A percentile compares a stretch with the other conserved stretches of the same genome.
Conservation (phyloP, 2,797 vertebrate species). For the Semaprochilodus insignis region DNA sequence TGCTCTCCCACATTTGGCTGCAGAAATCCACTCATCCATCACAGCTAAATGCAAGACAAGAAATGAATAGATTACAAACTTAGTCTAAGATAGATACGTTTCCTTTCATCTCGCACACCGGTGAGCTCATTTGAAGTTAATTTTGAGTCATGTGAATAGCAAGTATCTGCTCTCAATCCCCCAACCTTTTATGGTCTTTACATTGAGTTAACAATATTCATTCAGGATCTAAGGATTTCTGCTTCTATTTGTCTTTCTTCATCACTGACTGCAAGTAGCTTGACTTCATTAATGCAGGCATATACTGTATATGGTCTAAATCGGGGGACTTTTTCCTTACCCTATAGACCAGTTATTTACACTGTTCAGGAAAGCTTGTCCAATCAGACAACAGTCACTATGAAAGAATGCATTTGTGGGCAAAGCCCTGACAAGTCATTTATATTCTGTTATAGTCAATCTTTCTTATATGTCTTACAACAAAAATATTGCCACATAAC, state of each 20-base stretch:
- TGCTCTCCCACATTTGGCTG: not conserved
- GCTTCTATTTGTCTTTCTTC: no score
- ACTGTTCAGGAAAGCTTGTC: not conserved
- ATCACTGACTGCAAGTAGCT: no score
- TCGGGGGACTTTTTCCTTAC: no score
- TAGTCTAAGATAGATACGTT: conserved; percentile 16
- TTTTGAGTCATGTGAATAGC: not conserved
- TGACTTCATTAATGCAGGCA: no score
- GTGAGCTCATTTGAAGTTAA: conserved; percentile 9
- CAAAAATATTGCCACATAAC: not conserved
- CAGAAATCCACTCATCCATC: not conserved
- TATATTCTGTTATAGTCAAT: not conserved
- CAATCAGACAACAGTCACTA: not conserved
- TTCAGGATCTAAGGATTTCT: no score
- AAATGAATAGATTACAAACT: not conserved
- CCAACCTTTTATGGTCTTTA: no score
- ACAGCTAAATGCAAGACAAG: not conserved
- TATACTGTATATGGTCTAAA: no score
- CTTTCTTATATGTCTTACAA: not conserved
- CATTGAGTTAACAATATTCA: no score
- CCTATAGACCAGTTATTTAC: no score
- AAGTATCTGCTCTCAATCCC: no score
- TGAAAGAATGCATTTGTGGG: not conserved
- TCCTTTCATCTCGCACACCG: conserved; percentile 13
- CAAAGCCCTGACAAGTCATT: not conserved